Conservation (phyloP, 2,113 vertebrate species). For the Ptychochromis oligacanthus region DNA sequence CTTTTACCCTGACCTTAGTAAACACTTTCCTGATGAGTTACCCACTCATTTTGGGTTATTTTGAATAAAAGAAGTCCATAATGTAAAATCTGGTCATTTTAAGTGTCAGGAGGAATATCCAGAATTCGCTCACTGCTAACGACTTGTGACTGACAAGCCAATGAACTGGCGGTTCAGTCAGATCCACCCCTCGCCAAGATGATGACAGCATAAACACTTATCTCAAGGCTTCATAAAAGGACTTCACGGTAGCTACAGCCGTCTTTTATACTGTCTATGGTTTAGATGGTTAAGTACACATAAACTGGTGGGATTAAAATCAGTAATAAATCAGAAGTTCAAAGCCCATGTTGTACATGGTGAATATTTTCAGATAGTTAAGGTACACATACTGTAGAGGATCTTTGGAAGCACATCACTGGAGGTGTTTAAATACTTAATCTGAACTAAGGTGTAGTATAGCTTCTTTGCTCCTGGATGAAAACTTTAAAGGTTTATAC, state of each 20-base stretch:
- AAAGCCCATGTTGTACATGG: background rate
- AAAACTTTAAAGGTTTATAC: background rate
- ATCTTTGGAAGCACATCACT: slow-evolving; percentile 76
- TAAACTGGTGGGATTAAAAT: slow-evolving; percentile 29
- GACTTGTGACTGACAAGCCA: too few relatives aligned
- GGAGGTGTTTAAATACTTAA: slow-evolving; percentile 1
- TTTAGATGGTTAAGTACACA: slow-evolving; percentile 2
- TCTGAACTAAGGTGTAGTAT: background rate
- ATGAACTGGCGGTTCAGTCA: too few relatives aligned
- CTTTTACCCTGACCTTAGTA: background rate
- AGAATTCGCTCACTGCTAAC: too few relatives aligned
- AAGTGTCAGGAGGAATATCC: too few relatives aligned
- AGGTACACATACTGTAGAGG: slow-evolving; percentile 55
- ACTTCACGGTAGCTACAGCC: background rate
- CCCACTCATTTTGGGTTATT: too few relatives aligned
- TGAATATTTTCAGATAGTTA: background rate
- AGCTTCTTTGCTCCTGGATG: background rate
- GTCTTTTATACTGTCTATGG: background rate
- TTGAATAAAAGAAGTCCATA: too few relatives aligned
- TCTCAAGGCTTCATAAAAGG: background rate
- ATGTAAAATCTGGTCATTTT: too few relatives aligned
- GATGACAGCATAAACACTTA: background rate
- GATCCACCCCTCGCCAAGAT: background rate
- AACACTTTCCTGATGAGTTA: background rate
- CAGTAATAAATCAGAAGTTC: background rate